A percentile compares a stretch with the other conserved stretches of the same genome.
Conservation (phyloP, 2,113 vertebrate genomes). For the Bambusicola thoracicus region DNA sequence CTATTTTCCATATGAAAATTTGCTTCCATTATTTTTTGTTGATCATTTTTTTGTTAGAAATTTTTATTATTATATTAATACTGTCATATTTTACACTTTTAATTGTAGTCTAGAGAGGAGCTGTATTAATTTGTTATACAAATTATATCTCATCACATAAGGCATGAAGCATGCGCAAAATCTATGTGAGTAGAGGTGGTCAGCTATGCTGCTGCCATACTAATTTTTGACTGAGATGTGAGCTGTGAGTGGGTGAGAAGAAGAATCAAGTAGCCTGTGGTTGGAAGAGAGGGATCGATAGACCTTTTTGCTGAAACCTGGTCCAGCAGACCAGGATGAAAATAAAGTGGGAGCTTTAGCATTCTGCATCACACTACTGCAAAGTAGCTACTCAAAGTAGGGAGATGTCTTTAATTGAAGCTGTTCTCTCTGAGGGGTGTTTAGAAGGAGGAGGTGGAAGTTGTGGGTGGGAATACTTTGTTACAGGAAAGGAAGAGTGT, state of each 20-base stretch:
- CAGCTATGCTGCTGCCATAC: neutral
- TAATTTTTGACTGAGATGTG: neutral
- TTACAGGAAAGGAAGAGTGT: neutral
- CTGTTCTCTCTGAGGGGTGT: neutral
- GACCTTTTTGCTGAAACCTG: neutral
- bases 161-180: neutral
- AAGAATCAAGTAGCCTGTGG: neutral
- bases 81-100: neutral
- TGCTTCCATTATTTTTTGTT: neutral
- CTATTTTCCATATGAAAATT: neutral
- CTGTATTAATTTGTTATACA: neutral
- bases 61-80: neutral
- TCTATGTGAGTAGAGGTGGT: neutral
- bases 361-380: accelerated
- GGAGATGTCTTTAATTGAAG: neutral
- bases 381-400: neutral
- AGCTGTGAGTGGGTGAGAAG: neutral
- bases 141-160: neutral
- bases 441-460: neutral
- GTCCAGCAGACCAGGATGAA: neutral
- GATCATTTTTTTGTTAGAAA: neutral
- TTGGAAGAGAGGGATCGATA: neutral
- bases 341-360: neutral
- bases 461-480: neutral
- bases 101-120: neutral